A percentile compares a stretch with the other conserved stretches of the same genome.
Evolutionary conservation across 2,797 vertebrate genomes (phyloP).

Genomic region (Gymnopithys bicolor): DNA sequence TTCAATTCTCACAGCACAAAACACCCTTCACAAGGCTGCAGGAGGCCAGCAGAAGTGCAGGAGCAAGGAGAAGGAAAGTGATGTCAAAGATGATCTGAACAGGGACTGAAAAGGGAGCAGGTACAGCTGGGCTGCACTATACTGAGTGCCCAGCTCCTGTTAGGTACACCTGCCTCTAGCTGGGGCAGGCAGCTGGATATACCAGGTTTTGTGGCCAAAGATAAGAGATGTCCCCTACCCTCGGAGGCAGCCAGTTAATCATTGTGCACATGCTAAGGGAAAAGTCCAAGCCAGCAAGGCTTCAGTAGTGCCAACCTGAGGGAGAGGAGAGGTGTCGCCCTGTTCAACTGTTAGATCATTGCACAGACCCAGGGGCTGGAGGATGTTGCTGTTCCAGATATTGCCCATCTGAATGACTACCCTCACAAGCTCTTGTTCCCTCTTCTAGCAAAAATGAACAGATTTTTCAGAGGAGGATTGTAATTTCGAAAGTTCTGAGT

Average conservation of each 20-base stretch:
- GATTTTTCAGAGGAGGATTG: neutral
- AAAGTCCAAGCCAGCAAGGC: neutral
- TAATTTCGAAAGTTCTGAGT: slow-evolving; percentile 12
- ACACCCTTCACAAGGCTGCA: neutral
- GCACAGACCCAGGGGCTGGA: neutral
- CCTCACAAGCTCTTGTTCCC: neutral
- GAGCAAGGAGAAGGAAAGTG: neutral
- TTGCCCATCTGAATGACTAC: neutral
- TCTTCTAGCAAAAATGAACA: neutral
- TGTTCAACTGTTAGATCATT: neutral
- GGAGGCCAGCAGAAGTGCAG: neutral
- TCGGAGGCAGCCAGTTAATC: neutral
- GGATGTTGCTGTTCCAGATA: neutral
- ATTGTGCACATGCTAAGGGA: neutral
- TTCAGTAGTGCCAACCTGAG: neutral
- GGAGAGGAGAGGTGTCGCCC: neutral
- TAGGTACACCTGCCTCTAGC: neutral
- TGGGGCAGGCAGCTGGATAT: neutral
- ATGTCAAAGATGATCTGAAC: neutral
- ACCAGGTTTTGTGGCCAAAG: neutral
- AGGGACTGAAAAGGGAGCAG: neutral
- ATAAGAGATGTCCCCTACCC: neutral
- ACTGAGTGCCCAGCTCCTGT: accelerated
- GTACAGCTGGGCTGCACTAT: neutral
- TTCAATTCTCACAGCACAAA: neutral